These are phyloP conservation scores for Melanotaenia boesemani DNA, from an alignment of 2,797 vertebrate species.

Conservation along the genomic window DNA sequence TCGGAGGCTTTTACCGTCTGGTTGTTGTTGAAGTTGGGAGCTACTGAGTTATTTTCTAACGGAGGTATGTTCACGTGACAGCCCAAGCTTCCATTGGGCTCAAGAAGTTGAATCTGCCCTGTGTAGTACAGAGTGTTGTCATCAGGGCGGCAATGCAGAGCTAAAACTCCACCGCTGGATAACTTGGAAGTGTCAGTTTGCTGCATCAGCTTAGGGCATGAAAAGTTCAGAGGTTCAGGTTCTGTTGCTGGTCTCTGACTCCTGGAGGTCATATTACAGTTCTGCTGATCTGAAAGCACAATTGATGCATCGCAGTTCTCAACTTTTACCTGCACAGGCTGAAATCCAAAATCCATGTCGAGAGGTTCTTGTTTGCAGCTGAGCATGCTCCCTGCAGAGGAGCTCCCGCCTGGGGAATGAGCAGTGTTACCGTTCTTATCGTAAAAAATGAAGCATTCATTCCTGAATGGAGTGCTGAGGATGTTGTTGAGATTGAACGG, in stretches of 20 bases:
- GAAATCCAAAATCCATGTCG: constrained; percentile 67
- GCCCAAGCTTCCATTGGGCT: constrained; percentile 80
- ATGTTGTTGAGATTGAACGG: constrained; percentile 65
- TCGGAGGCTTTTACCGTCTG: constrained; percentile 85
- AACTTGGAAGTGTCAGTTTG: constrained; percentile 77
- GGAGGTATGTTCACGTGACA: constrained; percentile 34
- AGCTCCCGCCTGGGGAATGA: constrained; percentile 76
- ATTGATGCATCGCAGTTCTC: constrained; percentile 65
- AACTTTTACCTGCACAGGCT: constrained; percentile 52
- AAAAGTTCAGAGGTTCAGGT: constrained; percentile 72
- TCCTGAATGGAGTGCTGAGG: constrained; percentile 64
- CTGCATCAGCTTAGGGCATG: constrained; percentile 74
- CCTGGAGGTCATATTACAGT: constrained; percentile 76
- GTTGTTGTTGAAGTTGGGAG: constrained; percentile 77
- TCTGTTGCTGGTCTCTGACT: constrained; percentile 78
- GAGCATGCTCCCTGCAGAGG: constrained; percentile 34
- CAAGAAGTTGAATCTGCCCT: constrained; percentile 90
- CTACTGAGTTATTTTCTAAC: constrained; percentile 69
- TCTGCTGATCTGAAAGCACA: constrained; percentile 76
- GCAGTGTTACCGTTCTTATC: constrained; percentile 65
- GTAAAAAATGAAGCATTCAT: constrained; percentile 64
- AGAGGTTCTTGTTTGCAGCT: constrained; percentile 68
- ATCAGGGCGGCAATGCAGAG: constrained; percentile 15
- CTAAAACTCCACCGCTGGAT: constrained; percentile 43
- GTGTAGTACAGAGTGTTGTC: constrained; percentile 86